Evolutionary conservation across 2,113 vertebrate species (phyloP).

Genomic region (Calidris pugnax): DNA sequence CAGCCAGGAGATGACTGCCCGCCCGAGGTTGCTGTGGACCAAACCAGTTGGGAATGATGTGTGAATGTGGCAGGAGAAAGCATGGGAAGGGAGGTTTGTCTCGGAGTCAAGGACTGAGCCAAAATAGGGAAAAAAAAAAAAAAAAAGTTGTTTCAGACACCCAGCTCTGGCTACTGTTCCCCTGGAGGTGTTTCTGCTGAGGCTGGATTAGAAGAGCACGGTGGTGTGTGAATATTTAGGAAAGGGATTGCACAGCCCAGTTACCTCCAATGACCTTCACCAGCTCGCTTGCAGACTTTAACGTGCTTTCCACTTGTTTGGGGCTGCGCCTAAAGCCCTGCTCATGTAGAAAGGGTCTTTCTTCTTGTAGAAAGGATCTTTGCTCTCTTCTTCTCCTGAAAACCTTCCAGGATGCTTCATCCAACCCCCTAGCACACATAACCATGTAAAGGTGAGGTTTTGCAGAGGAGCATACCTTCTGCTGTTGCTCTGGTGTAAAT

Average conservation of each 20-base stretch:
- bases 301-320: fast-evolving
- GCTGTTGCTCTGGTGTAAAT: neutral
- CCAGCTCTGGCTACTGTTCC: neutral
- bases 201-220: neutral
- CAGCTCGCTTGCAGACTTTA: neutral
- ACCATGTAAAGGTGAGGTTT: neutral
- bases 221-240: neutral
- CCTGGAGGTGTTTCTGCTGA: neutral
- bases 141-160: neutral
- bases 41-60: neutral
- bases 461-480: neutral
- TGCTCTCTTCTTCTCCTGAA: neutral
- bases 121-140: neutral
- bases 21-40: fast-evolving
- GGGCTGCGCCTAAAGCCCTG: neutral
- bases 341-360: neutral
- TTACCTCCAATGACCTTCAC: neutral
- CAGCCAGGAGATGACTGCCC: neutral
- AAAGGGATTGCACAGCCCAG: neutral
- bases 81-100: neutral
- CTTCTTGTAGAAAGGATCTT: neutral
- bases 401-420: neutral
- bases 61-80: neutral
- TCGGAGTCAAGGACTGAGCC: neutral
- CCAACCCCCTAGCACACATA: neutral